Evolutionary conservation across 2,113 vertebrate genomes (phyloP).

Genomic region (Bothrops jararaca): DNA sequence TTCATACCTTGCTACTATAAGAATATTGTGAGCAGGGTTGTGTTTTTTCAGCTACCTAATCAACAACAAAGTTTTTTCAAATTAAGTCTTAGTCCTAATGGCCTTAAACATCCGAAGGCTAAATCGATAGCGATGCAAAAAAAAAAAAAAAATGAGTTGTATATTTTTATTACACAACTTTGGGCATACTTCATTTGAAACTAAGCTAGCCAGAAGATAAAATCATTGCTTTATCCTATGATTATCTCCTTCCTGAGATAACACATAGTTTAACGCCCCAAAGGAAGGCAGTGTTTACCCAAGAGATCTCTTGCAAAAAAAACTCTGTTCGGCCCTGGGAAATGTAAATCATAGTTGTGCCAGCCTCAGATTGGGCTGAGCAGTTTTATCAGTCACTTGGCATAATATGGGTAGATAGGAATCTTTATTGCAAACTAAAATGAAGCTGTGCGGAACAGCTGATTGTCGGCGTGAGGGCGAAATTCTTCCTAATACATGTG

Average conservation of each 20-base stretch:
- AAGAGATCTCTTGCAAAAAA: not conserved
- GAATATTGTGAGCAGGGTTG: not conserved
- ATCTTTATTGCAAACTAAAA: no score
- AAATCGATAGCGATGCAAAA: not conserved
- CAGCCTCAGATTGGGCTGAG: not conserved
- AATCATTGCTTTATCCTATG: not conserved
- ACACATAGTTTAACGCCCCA: slow-evolving; percentile 13
- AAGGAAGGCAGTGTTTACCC: slow-evolving; percentile 8
- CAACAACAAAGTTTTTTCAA: not conserved
- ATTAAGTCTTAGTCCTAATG: not conserved
- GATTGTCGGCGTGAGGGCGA: not conserved
- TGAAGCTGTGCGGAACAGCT: not conserved
- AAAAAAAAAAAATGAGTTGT: no score
- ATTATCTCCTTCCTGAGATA: no score
- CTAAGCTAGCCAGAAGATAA: no score
- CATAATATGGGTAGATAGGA: no score
- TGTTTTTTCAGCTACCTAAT: not conserved
- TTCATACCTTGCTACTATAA: not conserved
- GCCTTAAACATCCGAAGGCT: not conserved
- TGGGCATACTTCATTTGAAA: not conserved
- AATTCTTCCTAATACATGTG: not conserved
- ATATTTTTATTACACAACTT: not conserved
- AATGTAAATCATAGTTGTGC: not conserved
- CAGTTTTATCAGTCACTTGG: no score
- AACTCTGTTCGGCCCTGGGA: not conserved